phyloP scores from a whole-genome alignment of 2,797 vertebrate genomes.

The Babyrousa celebensis region DNA sequence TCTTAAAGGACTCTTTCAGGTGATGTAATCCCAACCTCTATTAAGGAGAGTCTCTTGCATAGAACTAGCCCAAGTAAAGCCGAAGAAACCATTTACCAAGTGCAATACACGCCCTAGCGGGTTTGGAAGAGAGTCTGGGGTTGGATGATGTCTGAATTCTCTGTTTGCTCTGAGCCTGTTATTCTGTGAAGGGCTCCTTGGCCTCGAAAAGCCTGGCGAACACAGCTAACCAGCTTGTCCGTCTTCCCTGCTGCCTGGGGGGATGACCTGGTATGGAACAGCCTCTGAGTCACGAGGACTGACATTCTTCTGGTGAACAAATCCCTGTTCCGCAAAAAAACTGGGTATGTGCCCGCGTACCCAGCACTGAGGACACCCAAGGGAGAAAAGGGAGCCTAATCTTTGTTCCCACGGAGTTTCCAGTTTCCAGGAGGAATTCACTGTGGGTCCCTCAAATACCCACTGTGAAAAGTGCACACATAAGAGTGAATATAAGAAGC shows the following conservation, averaged over 20 bases:
- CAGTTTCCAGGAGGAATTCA: background rate
- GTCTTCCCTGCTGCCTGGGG: background rate
- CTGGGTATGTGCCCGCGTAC: too few species aligned
- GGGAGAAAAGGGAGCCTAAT: background rate
- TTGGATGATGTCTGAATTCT: background rate
- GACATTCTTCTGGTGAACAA: background rate
- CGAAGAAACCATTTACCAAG: background rate
- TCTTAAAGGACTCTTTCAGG: background rate
- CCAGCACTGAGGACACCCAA: background rate
- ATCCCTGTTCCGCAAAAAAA: background rate
- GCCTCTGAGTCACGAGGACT: background rate
- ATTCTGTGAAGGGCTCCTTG: background rate
- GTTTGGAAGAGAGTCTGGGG: background rate
- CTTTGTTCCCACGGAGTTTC: background rate
- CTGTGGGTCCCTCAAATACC: too few species aligned
- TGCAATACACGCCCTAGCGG: background rate
- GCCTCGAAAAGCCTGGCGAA: background rate
- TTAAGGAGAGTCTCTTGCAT: background rate
- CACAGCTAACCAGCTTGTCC: rapidly evolving
- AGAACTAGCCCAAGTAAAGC: background rate
- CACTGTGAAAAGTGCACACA: too few species aligned
- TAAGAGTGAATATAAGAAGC: rapidly evolving
- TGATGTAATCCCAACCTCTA: too few species aligned
- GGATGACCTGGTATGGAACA: rapidly evolving
- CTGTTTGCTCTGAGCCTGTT: background rate